Base-by-base conservation (phyloP, 2,797 vertebrate genomes). In the Limosa lapponica region DNA sequence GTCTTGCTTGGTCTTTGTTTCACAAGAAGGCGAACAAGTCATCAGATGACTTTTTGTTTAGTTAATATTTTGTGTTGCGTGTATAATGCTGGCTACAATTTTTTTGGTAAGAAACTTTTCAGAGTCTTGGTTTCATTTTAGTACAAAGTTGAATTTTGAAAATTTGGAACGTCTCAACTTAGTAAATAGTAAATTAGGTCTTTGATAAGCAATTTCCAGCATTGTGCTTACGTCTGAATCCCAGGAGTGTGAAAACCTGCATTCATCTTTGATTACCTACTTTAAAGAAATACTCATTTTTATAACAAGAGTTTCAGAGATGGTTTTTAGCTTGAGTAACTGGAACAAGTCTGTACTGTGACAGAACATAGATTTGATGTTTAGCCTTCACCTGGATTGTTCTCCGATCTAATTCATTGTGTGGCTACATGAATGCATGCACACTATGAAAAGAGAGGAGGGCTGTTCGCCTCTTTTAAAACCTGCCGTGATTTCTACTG, bases 381-480 rank as follows among this genome's bases (percentile, higher is more conserved):
- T 78, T 65, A 59, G 13, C 22, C 44, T 94, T 83, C 28, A 36
- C 15, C 43, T 46, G 37, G 32, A 49, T 73, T 17, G 6, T 89
- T 54, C 43, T 59, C 48, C 0, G 0, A 6, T 36, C 7, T 75
- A 39, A 59, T 73, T 82, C 49, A n/a, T 41, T 85, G 28, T 37
- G 36, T 39, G 25, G n/a, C 16, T 73, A 11, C 25, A 7, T 24
- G 28, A 71, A 67, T n/a, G 14, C 49, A 36, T 49, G n/a, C 25
- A 74, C 25, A 22, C 11, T 43, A 14, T 55, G 44, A 77, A 77
- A 55, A 89, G 15, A 13, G 8, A 70, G 46, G 51, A 82, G n/a
- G 13, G 30, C 7, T 73, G 8, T 44, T 90, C 70, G 20, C 18
- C 7, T 66, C 24, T 83, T 85, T 49, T 61, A 43, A 91, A 74